Evolutionary conservation across 53 echinoderm and acorn worm species (phyloP), one percentile per base, ranked within the genome.

Genomic region (Echinarachnius parma): DNA sequence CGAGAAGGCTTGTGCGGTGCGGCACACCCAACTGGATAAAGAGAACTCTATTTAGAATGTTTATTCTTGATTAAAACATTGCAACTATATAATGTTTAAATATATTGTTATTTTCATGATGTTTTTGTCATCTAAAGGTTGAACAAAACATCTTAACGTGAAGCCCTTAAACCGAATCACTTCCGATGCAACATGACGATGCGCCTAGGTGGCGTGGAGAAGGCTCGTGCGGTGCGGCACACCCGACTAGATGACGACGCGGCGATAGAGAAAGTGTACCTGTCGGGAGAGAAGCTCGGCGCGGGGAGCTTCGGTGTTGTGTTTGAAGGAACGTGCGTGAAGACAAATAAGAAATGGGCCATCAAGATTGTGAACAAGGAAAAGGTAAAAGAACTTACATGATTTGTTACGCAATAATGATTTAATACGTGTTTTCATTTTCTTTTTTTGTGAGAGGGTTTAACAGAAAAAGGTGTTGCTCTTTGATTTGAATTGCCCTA

Each of bases 281-380:
- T 52, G 19, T 75, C 82, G 2, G 98, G 98, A 4, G 66, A 59
- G 56, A 91, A 91, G 64, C 86, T 98, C 3, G 98, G 98, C 7
- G 62, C 86, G 2, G 98, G 98, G 2, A 98, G 91, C 66, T 98
- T 98, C 62, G 98, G 98, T 1, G 90, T 91, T 21, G 98, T 98
- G 25, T 69, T 85, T 20, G 88, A 84, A 59, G 98, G 87, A 15
- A 85, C 80, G 1, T 83, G 86, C 55, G 61, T 77, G 9, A 85
- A 91, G 70, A 87, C 87, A 3, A 78, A 70, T 21, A 78, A 87
- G 35, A 90, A 84, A 75, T 89, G 91, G 91, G 96, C 96, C 22
- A 85, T 96, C 58, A 96, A 96, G 62, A 80, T 96, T 53, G 77
- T 96, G 60, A 96, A 96, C 61, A 96, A 96, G 25, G 96, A 96